phyloP scores from a whole-genome alignment of 2,888 invertebrate species.

The Cataglyphis altisquamis region DNA sequence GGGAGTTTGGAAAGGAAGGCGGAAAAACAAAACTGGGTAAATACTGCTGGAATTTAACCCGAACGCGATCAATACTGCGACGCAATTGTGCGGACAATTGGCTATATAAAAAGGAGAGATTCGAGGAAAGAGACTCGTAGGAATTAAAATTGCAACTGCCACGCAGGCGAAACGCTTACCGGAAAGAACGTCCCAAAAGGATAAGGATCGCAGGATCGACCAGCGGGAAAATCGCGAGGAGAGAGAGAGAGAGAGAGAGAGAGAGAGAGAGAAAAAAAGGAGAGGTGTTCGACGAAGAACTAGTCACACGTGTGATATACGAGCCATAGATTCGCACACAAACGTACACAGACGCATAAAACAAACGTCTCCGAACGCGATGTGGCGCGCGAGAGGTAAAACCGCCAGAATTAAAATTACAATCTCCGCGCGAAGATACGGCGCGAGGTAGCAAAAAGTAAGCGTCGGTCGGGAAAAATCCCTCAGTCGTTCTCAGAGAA shows the following conservation, averaged over 20 bases:
- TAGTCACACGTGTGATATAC: conserved; percentile 21
- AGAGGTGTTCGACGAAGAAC: conserved; percentile 20
- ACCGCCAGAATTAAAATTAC: conserved; percentile 52
- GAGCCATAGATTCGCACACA: not conserved
- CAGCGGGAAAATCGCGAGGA: not conserved
- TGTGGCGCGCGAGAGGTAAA: conserved; percentile 7
- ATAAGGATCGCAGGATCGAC: conserved; percentile 3
- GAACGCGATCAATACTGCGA: conserved; percentile 26
- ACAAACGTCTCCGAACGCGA: conserved; percentile 11
- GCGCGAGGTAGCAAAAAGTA: conserved; percentile 39
- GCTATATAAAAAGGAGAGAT: not conserved
- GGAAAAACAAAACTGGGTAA: conserved; percentile 47
- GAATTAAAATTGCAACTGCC: conserved; percentile 41
- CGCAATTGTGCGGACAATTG: conserved; percentile 43
- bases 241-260: too few species aligned
- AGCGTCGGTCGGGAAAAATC: conserved; percentile 33
- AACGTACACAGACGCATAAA: not conserved
- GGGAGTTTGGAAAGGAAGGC: not conserved
- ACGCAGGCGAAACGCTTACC: not conserved
- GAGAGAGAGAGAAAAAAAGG: not conserved
- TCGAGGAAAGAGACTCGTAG: not conserved
- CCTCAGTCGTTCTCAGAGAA: conserved; percentile 5
- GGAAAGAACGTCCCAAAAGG: not conserved
- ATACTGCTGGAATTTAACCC: conserved; percentile 12
- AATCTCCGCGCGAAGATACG: conserved; percentile 34